These are phyloP conservation scores for Zoanthus sansibaricus DNA, from an alignment of 92 coral and sea anemone genomes.

Conservation along the genomic window DNA sequence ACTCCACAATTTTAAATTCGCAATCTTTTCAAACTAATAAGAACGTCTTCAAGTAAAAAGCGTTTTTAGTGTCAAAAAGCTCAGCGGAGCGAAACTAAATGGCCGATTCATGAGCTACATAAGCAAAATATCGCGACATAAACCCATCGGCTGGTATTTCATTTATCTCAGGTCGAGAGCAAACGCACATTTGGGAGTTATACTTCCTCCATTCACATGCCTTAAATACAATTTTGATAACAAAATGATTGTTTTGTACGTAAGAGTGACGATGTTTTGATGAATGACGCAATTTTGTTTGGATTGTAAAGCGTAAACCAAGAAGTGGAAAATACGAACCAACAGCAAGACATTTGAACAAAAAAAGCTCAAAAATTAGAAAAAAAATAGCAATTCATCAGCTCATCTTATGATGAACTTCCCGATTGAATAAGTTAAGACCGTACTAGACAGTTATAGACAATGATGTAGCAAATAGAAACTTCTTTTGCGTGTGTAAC, in stretches of 20 bases:
- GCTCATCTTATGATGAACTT: neutral
- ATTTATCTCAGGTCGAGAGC: conserved; percentile 31
- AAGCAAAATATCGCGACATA: neutral
- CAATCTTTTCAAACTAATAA: neutral
- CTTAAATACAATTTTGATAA: conserved; percentile 40
- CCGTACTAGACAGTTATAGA: neutral
- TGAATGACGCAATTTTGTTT: conserved; percentile 43
- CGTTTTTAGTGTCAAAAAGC: neutral
- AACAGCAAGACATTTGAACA: neutral
- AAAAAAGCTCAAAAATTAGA: neutral
- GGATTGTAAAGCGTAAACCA: neutral
- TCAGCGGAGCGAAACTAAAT: conserved; percentile 38
- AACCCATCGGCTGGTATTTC: conserved; percentile 4
- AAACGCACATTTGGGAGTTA: neutral
- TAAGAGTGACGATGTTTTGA: conserved; percentile 10
- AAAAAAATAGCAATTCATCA: neutral
- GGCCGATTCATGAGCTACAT: conserved; percentile 17
- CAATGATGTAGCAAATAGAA: neutral
- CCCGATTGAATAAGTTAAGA: neutral
- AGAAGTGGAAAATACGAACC: neutral
- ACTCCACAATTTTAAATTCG: neutral
- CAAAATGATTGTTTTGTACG: conserved; percentile 1
- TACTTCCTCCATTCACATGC: conserved; percentile 11
- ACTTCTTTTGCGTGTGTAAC: neutral
- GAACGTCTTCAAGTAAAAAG: neutral